Conservation (phyloP, 1,140 invertebrate genomes). For the Brachionus rotundiformis region DNA sequence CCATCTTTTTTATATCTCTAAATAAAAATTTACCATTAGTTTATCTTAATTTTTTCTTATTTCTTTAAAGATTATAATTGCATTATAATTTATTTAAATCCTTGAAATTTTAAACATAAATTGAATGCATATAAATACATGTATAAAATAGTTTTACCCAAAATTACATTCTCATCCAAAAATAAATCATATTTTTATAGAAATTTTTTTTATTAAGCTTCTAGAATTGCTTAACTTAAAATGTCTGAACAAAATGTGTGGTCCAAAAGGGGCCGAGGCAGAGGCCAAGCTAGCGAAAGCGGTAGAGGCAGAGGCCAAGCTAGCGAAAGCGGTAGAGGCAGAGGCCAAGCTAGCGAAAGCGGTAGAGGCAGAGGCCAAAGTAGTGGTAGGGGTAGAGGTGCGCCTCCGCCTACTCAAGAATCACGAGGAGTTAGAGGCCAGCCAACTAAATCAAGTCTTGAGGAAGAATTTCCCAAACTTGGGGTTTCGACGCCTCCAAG, state of each 20-base stretch:
- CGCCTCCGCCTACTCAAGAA: not conserved
- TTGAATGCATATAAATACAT: conserved; percentile 32
- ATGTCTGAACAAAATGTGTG: too few relatives aligned
- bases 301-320: not conserved
- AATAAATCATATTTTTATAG: not conserved
- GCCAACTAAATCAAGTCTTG: not conserved
- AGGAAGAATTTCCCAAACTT: not conserved
- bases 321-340: not conserved
- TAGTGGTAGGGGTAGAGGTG: not conserved
- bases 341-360: not conserved
- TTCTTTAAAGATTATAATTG: conserved; percentile 3
- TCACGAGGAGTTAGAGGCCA: not conserved
- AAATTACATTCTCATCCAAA: not conserved
- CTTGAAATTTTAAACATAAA: not conserved
- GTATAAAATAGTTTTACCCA: not conserved
- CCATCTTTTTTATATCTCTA: not conserved
- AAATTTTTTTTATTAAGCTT: not conserved
- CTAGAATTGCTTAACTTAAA: too few relatives aligned
- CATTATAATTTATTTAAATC: conserved; percentile 6
- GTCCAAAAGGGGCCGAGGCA: too few relatives aligned
- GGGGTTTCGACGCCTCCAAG: not conserved
- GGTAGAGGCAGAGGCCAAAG: not conserved
- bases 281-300: not conserved
- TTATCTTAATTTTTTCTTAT: not conserved
- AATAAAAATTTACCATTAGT: not conserved